These are phyloP conservation scores for Adelognathus sp. DNA, from an alignment of 2,888 invertebrate species.

Conservation along the genomic window DNA sequence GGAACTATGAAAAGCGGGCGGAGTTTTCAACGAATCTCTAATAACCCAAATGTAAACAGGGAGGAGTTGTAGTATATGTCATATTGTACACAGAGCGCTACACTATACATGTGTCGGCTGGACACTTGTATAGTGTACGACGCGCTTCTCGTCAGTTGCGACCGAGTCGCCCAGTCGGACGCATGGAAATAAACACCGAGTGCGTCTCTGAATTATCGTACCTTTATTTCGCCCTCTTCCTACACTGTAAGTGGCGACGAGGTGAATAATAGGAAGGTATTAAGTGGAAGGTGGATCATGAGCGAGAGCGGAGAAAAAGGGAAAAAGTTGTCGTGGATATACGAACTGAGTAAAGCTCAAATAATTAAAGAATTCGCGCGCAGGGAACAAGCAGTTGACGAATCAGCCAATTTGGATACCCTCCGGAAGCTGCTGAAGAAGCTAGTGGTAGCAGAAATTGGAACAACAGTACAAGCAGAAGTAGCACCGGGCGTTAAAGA, in stretches of 20 bases:
- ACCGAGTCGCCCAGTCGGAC: no score
- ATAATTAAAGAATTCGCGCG: neutral
- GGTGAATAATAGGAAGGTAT: neutral
- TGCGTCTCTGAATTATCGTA: no score
- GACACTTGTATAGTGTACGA: no score
- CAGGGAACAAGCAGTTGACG: neutral
- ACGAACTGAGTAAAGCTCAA: neutral
- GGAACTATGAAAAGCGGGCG: neutral
- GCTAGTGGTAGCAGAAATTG: neutral
- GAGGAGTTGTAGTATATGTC: neutral
- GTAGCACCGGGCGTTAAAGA: neutral
- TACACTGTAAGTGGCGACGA: neutral
- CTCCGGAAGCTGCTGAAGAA: neutral
- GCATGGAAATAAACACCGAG: no score
- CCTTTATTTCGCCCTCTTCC: neutral
- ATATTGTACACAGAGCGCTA: no score
- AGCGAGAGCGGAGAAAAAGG: neutral
- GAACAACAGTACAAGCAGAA: neutral
- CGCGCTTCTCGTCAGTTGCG: no score
- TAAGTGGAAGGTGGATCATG: neutral
- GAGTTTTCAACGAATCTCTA: neutral
- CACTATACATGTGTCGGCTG: no score
- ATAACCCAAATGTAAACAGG: neutral
- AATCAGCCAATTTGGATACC: neutral
- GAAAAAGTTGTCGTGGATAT: neutral